Conservation (phyloP, 1,140 invertebrate species). For the Schlechtendalia chinensis region DNA sequence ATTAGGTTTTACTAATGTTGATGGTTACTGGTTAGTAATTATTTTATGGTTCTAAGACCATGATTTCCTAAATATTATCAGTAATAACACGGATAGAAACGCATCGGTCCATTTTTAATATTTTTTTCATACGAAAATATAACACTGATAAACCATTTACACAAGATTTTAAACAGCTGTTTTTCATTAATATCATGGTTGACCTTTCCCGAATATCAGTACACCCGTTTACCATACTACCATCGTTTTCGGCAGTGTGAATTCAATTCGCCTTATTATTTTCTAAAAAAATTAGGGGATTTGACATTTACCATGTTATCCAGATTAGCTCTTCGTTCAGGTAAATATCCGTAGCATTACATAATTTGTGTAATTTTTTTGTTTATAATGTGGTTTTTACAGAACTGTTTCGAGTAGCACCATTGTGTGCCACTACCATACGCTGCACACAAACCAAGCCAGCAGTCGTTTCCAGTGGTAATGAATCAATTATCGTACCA, state of each 20-base stretch:
- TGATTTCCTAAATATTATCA: too few species aligned
- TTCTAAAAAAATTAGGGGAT: not conserved
- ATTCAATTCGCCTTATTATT: not conserved
- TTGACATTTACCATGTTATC: not conserved
- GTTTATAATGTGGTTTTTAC: not conserved
- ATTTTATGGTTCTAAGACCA: too few species aligned
- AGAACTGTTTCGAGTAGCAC: constrained; percentile 29
- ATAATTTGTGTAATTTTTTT: not conserved
- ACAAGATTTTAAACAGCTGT: constrained; percentile 10
- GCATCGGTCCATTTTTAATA: too few species aligned
- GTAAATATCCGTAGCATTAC: not conserved
- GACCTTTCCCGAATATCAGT: constrained; percentile 20
- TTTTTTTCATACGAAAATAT: too few species aligned
- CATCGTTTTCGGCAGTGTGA: too few species aligned
- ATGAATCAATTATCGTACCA: constrained; percentile 45
- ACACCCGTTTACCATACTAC: not conserved
- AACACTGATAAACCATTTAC: too few species aligned
- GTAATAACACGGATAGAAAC: too few species aligned
- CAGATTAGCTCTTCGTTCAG: constrained; percentile 43
- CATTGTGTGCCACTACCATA: not conserved
- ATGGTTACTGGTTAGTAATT: too few species aligned
- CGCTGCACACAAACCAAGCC: constrained; percentile 34
- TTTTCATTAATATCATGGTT: not conserved
- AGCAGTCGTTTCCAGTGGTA: not conserved
- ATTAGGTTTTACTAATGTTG: too few species aligned